Conservation (phyloP, 1,140 invertebrate species). For the Vanessa tameamea region DNA sequence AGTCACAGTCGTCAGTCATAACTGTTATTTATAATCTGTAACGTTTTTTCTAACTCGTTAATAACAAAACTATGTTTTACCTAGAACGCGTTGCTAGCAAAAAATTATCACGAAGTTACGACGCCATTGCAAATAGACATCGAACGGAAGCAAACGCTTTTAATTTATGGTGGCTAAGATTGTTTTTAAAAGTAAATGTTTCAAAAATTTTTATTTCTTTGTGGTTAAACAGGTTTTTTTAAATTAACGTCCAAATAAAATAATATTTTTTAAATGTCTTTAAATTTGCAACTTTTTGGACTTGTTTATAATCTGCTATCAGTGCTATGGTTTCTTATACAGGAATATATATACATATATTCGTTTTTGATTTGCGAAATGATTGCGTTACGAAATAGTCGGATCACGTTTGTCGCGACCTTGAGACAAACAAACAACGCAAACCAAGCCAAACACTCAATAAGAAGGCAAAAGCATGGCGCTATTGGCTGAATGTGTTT, state of each 20-base stretch:
- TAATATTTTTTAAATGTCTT: background rate
- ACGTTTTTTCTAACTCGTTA: background rate
- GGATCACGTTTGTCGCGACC: constrained; percentile 66
- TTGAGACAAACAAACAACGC: constrained; percentile 63
- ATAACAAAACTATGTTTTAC: background rate
- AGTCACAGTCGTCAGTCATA: background rate
- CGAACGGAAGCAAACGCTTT: background rate
- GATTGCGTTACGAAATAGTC: constrained; percentile 56
- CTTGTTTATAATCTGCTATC: background rate
- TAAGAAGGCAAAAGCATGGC: constrained; percentile 40
- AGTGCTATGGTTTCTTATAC: constrained; percentile 41
- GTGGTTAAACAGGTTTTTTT: constrained; percentile 5
- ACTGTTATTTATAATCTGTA: background rate
- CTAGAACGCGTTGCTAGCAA: background rate
- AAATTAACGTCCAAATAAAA: background rate
- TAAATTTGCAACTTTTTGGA: background rate
- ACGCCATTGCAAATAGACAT: background rate
- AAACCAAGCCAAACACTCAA: constrained; percentile 33
- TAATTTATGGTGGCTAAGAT: background rate
- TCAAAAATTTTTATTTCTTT: constrained; percentile 2
- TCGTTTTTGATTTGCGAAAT: constrained; percentile 43
- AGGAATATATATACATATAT: constrained; percentile 28
- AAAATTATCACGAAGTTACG: background rate
- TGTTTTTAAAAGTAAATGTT: background rate
- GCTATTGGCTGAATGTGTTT: background rate